These are phyloP conservation scores for Diachasmimorpha longicaudata DNA, from an alignment of 1,140 invertebrate genomes.

Conservation along the genomic window DNA sequence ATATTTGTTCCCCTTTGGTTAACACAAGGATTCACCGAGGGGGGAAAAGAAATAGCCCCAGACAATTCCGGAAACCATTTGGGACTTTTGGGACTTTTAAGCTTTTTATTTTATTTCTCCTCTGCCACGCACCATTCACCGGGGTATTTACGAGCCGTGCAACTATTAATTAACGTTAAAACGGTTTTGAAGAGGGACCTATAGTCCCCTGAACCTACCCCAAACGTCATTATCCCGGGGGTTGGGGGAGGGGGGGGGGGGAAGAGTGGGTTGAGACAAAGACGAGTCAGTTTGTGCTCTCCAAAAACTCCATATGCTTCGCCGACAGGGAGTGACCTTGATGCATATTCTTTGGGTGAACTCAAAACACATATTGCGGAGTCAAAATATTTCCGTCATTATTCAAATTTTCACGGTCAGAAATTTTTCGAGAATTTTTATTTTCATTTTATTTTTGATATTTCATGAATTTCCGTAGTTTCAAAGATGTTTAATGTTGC, in stretches of 20 bases:
- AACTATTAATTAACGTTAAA: conserved; percentile 54
- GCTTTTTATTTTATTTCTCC: conserved; percentile 27
- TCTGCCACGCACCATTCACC: conserved; percentile 46
- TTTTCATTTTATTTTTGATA: background rate
- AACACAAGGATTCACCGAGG: background rate
- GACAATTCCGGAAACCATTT: conserved; percentile 44
- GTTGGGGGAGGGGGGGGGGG: too few relatives aligned
- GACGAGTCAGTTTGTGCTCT: background rate
- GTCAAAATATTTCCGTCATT: background rate
- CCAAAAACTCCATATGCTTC: background rate
- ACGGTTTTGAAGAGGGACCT: conserved; percentile 4
- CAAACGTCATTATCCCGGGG: conserved; percentile 34
- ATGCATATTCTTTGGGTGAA: background rate
- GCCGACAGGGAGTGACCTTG: conserved; percentile 7
- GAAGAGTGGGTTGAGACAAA: conserved; percentile 25
- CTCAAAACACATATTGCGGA: background rate
- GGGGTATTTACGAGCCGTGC: conserved; percentile 40
- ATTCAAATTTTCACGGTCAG: background rate
- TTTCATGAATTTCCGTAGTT: too few relatives aligned
- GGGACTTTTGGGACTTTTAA: conserved; percentile 7
- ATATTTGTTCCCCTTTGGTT: background rate
- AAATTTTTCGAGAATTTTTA: too few relatives aligned
- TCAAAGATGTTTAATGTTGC: too few relatives aligned
- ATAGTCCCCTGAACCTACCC: conserved; percentile 42
- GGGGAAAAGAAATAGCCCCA: background rate